Percentiles rank a stretch among this genome's conserved stretches.
phyloP scores from a whole-genome alignment of 1,140 invertebrate genomes.

The Anastatus disparis region DNA sequence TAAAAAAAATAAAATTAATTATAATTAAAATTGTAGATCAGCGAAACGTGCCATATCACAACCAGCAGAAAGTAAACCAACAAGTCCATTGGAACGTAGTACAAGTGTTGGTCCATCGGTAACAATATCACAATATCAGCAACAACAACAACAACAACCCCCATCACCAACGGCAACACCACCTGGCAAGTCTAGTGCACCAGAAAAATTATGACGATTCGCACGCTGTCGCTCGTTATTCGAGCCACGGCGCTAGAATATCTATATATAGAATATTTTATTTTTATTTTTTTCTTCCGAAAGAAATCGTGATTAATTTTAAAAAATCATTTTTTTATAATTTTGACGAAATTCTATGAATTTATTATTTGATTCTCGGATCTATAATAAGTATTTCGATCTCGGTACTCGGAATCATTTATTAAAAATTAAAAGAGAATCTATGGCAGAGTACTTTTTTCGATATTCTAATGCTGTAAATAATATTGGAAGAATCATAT shows the following conservation, averaged over 20 bases:
- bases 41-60: slow-evolving; percentile 62
- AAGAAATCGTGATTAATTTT: too few relatives aligned
- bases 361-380: too few relatives aligned
- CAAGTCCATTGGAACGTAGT: slow-evolving; percentile 54
- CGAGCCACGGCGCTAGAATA: slow-evolving; percentile 56
- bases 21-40: slow-evolving; percentile 52
- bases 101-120: slow-evolving; percentile 58
- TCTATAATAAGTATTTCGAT: too few relatives aligned
- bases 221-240: slow-evolving; percentile 63
- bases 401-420: too few relatives aligned
- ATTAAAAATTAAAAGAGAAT: too few relatives aligned
- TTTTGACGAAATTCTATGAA: too few relatives aligned
- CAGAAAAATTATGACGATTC: slow-evolving; percentile 64
- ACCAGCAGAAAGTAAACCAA: slow-evolving; percentile 47
- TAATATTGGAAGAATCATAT: too few relatives aligned
- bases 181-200: slow-evolving; percentile 49
- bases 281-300: too few relatives aligned
- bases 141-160: slow-evolving; percentile 1
- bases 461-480: too few relatives aligned
- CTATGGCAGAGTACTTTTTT: too few relatives aligned
- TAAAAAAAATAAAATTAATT: slow-evolving; percentile 1
- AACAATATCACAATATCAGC: not conserved
- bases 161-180: slow-evolving; percentile 37
- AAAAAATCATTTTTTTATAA: too few relatives aligned
- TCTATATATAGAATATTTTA: too few relatives aligned